phyloP scores from a whole-genome alignment of 2,888 invertebrate genomes.

The Pogonocherus hispidulus region DNA sequence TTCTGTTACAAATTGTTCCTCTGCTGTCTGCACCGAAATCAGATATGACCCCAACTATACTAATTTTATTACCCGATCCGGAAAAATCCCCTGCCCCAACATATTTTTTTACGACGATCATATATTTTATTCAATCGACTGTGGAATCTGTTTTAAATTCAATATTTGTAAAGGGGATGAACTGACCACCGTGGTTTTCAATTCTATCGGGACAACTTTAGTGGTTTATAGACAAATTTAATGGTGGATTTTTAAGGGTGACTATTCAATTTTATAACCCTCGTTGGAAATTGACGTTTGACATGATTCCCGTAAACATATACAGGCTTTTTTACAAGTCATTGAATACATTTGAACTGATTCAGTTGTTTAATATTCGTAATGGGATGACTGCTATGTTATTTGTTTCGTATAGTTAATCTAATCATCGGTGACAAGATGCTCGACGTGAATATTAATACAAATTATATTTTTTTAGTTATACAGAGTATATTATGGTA shows the following conservation, averaged over 20 bases:
- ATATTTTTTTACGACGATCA: constrained; percentile 38
- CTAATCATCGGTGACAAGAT: too few relatives aligned
- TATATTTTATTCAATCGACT: constrained; percentile 49
- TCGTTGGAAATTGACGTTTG: constrained; percentile 43
- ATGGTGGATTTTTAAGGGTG: constrained; percentile 49
- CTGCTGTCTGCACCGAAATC: not conserved
- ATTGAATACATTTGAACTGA: constrained; percentile 39
- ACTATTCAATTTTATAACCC: constrained; percentile 46
- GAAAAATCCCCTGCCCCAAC: constrained; percentile 2
- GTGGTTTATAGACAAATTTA: constrained; percentile 50
- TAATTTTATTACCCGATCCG: constrained; percentile 1
- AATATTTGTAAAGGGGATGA: constrained; percentile 49
- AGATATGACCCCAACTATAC: not conserved
- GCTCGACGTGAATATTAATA: too few relatives aligned
- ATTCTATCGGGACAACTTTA: constrained; percentile 49
- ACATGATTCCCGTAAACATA: constrained; percentile 42
- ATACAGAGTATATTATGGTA: too few relatives aligned
- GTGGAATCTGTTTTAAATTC: constrained; percentile 52
- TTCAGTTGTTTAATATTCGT: constrained; percentile 29
- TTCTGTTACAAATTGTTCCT: too few relatives aligned
- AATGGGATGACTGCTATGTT: not conserved
- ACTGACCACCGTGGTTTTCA: constrained; percentile 49
- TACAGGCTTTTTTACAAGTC: constrained; percentile 42
- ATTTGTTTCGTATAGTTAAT: too few relatives aligned
- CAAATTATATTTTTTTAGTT: too few relatives aligned